Evolutionary conservation across 1,140 invertebrate genomes (phyloP).

Genomic region (Dufourea novaeangliae): DNA sequence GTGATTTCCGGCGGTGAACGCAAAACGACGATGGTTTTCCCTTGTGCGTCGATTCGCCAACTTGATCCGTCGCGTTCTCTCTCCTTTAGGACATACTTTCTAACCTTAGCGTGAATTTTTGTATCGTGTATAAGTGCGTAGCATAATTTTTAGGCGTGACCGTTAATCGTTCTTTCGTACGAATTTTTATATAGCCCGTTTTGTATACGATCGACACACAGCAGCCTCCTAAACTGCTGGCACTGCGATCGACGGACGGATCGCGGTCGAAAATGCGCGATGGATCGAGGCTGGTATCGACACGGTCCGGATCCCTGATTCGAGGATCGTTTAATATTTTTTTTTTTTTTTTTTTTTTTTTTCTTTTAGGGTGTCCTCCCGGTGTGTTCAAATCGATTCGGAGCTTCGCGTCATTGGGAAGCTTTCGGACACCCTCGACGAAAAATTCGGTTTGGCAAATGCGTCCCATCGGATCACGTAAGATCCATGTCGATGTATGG

Average conservation of each 20-base stretch:
- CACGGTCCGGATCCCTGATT: slow-evolving; percentile 1
- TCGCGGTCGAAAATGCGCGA: neutral
- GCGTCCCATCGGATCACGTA: neutral
- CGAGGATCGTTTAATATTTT: too few relatives aligned
- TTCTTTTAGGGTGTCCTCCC: too few relatives aligned
- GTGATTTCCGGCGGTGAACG: too few relatives aligned
- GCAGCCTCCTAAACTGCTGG: neutral
- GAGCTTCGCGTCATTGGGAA: neutral
- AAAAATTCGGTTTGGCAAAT: neutral
- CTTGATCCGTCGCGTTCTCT: slow-evolving; percentile 6
- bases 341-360: too few relatives aligned
- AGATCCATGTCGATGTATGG: neutral
- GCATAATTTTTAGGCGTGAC: slow-evolving; percentile 47
- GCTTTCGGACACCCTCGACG: too few relatives aligned
- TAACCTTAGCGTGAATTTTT: slow-evolving; percentile 37
- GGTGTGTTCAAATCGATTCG: neutral
- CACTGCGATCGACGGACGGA: slow-evolving; percentile 7
- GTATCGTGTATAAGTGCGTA: slow-evolving; percentile 58
- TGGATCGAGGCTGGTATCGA: too few relatives aligned
- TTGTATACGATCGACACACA: slow-evolving; percentile 48
- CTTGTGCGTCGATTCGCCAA: slow-evolving; percentile 18
- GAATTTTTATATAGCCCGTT: slow-evolving; percentile 62
- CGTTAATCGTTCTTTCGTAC: slow-evolving; percentile 59
- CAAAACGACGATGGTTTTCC: neutral
- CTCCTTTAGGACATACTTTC: slow-evolving; percentile 51